These are phyloP conservation scores for Xanthorhoe designata DNA, from an alignment of 2,888 invertebrate species.

Conservation along the genomic window DNA sequence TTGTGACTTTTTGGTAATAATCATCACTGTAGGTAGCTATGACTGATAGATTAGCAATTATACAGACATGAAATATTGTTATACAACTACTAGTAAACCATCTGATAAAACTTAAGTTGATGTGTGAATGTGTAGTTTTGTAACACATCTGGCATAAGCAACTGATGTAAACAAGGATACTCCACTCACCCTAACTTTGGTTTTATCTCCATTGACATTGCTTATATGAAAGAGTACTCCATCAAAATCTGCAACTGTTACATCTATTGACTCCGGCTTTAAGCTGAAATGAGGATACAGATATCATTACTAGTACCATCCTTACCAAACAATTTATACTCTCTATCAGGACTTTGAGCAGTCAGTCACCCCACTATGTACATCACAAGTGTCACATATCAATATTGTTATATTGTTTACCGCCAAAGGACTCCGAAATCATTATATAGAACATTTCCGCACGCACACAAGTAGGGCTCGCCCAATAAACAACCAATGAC, in stretches of 20 bases:
- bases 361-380: slow-evolving; percentile 31
- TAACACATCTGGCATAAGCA: not conserved
- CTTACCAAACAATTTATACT: not conserved
- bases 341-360: slow-evolving; percentile 1
- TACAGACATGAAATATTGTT: no score
- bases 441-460: slow-evolving; percentile 76
- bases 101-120: not conserved
- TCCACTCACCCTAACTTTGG: slow-evolving; percentile 96
- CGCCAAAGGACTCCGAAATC: slow-evolving; percentile 71
- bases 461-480: slow-evolving; percentile 60
- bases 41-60: no score
- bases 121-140: not conserved
- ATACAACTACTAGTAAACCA: no score
- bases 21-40: no score
- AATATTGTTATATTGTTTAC: slow-evolving; percentile 67
- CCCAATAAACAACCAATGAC: slow-evolving; percentile 75
- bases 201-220: slow-evolving; percentile 97
- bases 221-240: slow-evolving; percentile 99
- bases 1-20: no score
- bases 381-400: slow-evolving; percentile 53
- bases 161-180: not conserved
- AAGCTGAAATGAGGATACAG: slow-evolving; percentile 87
- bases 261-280: slow-evolving; percentile 98
- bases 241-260: slow-evolving; percentile 98
- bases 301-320: not conserved